phyloP scores from a whole-genome alignment of 2,888 invertebrate genomes.

The Diarsia mendica region DNA sequence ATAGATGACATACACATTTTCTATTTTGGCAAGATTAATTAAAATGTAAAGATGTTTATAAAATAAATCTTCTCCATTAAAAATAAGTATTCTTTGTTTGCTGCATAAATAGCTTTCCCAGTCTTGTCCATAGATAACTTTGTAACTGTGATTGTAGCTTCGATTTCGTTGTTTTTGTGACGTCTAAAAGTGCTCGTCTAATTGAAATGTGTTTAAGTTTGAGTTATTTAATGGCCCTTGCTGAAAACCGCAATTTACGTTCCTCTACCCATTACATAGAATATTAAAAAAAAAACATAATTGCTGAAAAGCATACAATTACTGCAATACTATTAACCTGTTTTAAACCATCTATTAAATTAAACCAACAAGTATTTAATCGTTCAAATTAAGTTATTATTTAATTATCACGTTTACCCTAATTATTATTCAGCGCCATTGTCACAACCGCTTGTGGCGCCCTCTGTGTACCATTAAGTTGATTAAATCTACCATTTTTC shows the following conservation, averaged over 20 bases:
- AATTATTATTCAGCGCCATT: constrained; percentile 17
- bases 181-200: no score
- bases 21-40: no score
- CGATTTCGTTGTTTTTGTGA: no score
- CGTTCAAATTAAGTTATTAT: constrained; percentile 17
- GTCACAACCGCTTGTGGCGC: constrained; percentile 8
- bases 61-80: no score
- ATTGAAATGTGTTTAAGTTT: no score
- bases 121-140: no score
- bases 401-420: constrained; percentile 18
- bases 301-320: not conserved
- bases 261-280: not conserved
- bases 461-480: constrained; percentile 9
- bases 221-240: not conserved
- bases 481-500: constrained; percentile 10
- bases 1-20: not conserved
- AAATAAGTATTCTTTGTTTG: no score
- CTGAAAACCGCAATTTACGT: not conserved
- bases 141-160: no score
- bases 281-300: not conserved
- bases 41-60: no score
- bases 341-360: constrained; percentile 8
- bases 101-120: no score
- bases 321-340: not conserved
- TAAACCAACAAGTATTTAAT: constrained; percentile 13